Conservation (phyloP, 2,113 vertebrate genomes). For the Formicarius rufipectus region DNA sequence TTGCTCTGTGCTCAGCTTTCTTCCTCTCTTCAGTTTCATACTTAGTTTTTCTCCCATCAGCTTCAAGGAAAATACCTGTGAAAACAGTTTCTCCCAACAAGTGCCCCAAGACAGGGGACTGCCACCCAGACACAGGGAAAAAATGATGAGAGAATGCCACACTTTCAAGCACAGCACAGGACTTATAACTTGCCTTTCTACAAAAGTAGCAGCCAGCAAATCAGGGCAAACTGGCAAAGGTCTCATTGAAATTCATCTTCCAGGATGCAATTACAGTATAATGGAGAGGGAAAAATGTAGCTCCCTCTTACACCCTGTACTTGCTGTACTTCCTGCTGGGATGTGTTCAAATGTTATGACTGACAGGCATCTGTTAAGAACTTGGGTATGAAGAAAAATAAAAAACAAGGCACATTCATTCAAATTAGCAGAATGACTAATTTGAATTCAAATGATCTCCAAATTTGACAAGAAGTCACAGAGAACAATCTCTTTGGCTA, state of each 20-base stretch:
- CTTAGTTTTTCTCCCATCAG: background rate
- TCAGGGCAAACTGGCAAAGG: background rate
- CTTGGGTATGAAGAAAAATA: background rate
- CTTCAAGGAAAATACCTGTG: background rate
- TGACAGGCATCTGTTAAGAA: background rate
- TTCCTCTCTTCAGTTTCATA: background rate
- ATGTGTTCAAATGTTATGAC: background rate
- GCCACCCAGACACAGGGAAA: background rate
- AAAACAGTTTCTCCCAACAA: background rate
- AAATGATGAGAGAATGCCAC: background rate
- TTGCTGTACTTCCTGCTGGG: background rate
- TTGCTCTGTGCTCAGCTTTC: background rate
- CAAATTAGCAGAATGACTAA: background rate
- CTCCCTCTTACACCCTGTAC: background rate
- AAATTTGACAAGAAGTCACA: background rate
- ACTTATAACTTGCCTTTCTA: background rate
- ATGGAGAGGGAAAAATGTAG: background rate
- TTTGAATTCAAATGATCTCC: background rate
- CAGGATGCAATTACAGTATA: background rate
- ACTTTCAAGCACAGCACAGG: background rate
- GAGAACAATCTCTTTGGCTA: background rate
- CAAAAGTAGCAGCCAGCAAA: background rate
- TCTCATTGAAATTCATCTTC: rapidly evolving
- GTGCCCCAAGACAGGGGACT: background rate
- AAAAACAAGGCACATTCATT: background rate